phyloP scores from a whole-genome alignment of 23 tunicate genomes.

The Halocynthia roretzi region DNA sequence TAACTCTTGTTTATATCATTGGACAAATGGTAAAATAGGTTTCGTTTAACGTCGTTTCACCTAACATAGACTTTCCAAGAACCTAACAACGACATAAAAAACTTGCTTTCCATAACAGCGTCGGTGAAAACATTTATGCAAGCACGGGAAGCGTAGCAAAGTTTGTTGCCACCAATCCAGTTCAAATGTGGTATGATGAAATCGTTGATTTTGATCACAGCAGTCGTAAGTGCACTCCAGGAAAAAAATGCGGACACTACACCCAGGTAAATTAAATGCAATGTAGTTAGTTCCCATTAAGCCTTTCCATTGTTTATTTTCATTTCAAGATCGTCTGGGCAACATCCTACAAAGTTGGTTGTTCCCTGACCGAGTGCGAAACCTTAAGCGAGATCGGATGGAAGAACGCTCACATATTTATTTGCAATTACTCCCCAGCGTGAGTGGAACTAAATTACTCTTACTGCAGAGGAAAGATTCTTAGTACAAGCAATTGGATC shows the following conservation, averaged over 20 bases:
- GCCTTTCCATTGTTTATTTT: background rate
- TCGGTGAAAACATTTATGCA: constrained; percentile 63
- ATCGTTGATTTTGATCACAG: constrained; percentile 29
- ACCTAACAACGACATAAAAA: too few relatives aligned
- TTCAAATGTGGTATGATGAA: constrained; percentile 64
- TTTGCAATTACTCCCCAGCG: constrained; percentile 74
- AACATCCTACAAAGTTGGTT: constrained; percentile 49
- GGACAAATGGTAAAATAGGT: too few relatives aligned
- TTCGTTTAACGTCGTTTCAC: too few relatives aligned
- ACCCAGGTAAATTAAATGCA: constrained; percentile 48
- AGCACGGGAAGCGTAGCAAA: background rate
- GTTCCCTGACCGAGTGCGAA: constrained; percentile 47
- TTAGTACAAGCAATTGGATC: too few relatives aligned
- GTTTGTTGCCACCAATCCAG: constrained; percentile 20
- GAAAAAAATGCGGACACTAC: constrained; percentile 55
- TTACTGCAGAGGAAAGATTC: too few relatives aligned
- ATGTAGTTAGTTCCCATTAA: constrained; percentile 6
- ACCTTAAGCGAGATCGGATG: constrained; percentile 24
- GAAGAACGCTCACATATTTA: constrained; percentile 29
- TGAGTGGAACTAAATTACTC: too few relatives aligned
- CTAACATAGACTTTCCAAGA: too few relatives aligned
- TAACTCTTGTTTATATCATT: too few relatives aligned
- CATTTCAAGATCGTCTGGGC: constrained; percentile 53
- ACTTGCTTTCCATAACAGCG: constrained; percentile 15
- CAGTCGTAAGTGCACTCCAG: constrained; percentile 23